Evolutionary conservation across 2,888 invertebrate species (phyloP), one percentile per base, ranked within the genome.

Genomic region (Andrena trimmerana): DNA sequence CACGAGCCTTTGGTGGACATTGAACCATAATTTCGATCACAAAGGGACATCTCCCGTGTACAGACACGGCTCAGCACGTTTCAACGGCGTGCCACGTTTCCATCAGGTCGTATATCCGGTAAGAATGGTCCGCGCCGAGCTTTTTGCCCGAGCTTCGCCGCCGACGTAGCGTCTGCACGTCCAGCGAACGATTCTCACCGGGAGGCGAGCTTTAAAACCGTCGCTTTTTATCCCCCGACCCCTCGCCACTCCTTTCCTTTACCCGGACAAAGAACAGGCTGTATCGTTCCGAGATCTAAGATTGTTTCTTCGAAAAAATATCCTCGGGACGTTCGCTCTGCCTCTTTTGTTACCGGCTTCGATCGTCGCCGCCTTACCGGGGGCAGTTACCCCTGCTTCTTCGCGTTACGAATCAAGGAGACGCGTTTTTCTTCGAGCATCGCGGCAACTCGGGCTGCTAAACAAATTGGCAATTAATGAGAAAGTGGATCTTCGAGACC

Each of bases 141-240:
- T 81, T 81, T 86, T 83, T 81, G 75, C 65, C 59, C 72, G 83
- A 78, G 69, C 57, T 75, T 67, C 77, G 85, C 83, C 78, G 78
- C 42, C 69, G 70, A 62, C 81, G 83, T 54, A 79, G 78, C 70
- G 81, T 78, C 73, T 81, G 81, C 72, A 70, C 78, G 83, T 83
- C 69, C 59, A 77, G 67, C 29, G 79, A 67, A 77, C 86, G 84
- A 88, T 86, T 81, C 81, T 88, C 86, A 83, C 86, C 75, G 79
- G 71, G 74, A 78, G 57, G 79, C 80, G n/a, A 78, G 88, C 81
- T 87, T 88, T 84, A 88, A 88, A 87, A 88, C 76, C 86, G 73
- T 48, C 57, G 62, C 78, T 81, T 84, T 76, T 84, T 77, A 88
- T 78, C 72, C 68, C 29, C 16, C 57, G 16, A 2, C 29, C 60